Evolutionary conservation across 2,113 vertebrate species (phyloP), one percentile per base, ranked within the genome.

Genomic region (Neodon shergylaensis): DNA sequence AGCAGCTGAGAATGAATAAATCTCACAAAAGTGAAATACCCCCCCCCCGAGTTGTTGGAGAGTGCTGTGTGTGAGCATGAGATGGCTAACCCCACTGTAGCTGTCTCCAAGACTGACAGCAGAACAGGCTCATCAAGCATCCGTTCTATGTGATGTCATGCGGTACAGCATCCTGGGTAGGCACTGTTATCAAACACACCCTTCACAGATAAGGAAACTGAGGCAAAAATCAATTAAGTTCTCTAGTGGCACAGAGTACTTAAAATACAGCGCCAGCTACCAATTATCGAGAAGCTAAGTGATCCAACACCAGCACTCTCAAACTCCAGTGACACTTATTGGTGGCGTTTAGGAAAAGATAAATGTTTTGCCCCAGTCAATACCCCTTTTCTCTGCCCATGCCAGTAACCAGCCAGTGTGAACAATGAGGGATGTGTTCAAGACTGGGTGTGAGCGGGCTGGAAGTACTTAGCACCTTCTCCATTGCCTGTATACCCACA

Each of bases 401-500:
- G 97, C 97, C 97, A 94, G 94, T 52, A 68, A 92, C 88, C 95
- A 72, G 92, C 49, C 85, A 78, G 94, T 91, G 94, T 96, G 97
- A 94, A 98, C 97, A 98, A 98, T 96, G 94, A 98, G 95, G 97
- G 95, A 95, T 61, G 95, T 97, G 98, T 97, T 97, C 97, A 87
- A 97, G 95, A 97, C 96, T 96, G 76, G 94, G 95, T 12, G 77
- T 98, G 88, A 91, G 90, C 87, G 86, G 94, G 94, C 94, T 97
- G 97, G 94, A 96, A 98, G 95, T 91, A 6, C 68, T 97, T 98
- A 95, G 88, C 96, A 94, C 94, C 96, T 31, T 19, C 83, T 96
- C 79, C 54, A 66, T 72, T 73, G 92, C 94, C 93, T 42, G 96
- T 26, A 86, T 87, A 28, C 90, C 82, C 79, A 84, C 49, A 42